Percentiles rank a stretch among this genome's conserved stretches.
Evolutionary conservation across 1,140 invertebrate species (phyloP).

Genomic region (Stegodyphus mimosarum): DNA sequence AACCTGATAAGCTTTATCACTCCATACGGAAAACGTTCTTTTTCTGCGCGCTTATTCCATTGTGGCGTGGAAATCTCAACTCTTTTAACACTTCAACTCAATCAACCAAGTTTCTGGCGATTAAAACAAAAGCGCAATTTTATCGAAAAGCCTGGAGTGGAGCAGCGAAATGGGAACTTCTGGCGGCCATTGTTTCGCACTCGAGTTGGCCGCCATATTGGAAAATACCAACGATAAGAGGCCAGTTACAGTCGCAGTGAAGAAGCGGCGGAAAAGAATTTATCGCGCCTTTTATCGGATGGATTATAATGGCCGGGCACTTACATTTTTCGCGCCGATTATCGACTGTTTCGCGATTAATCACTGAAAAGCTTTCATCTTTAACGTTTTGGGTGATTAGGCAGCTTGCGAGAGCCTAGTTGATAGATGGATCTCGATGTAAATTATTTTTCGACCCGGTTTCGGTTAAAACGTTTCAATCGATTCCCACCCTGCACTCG

Average conservation of each 20-base stretch:
- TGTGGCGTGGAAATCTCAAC: conserved; percentile 37
- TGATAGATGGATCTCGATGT: conserved; percentile 58
- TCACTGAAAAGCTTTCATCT: conserved; percentile 55
- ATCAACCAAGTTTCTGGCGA: conserved; percentile 29
- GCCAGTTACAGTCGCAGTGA: conserved; percentile 55
- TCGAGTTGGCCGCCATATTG: conserved; percentile 54
- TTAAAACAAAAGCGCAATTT: conserved; percentile 57
- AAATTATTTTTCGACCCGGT: conserved; percentile 61
- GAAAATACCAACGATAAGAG: conserved; percentile 56
- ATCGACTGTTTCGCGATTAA: conserved; percentile 56
- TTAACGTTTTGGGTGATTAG: conserved; percentile 56
- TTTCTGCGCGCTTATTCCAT: conserved; percentile 13
- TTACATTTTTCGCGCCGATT: conserved; percentile 59
- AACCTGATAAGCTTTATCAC: conserved; percentile 58
- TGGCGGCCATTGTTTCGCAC: conserved; percentile 49
- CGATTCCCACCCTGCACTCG: conserved; percentile 29
- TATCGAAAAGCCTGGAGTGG: conserved; percentile 34
- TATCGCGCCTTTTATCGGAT: conserved; percentile 59
- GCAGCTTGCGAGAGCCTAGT: conserved; percentile 11
- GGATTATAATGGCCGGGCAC: conserved; percentile 58
- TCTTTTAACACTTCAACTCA: conserved; percentile 48
- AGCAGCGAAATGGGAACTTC: conserved; percentile 20
- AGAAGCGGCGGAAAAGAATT: conserved; percentile 55
- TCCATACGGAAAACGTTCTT: conserved; percentile 35
- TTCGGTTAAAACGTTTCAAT: conserved; percentile 47